A percentile compares a stretch with the other conserved stretches of the same genome.
phyloP scores from a whole-genome alignment of 2,113 vertebrate species.

The Platichthys stellatus region DNA sequence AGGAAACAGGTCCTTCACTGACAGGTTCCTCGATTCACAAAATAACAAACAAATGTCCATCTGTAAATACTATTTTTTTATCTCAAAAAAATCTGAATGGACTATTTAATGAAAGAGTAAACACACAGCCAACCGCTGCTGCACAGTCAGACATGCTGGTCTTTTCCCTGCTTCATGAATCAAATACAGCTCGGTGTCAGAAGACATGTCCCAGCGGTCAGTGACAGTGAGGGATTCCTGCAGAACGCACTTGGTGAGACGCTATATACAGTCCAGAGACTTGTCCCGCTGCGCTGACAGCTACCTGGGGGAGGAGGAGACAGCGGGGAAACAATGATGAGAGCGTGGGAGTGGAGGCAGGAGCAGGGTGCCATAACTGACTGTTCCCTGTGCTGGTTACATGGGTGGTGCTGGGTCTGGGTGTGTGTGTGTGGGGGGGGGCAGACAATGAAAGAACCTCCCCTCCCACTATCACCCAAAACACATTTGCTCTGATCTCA shows the following conservation, averaged over 20 bases:
- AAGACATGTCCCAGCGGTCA: neutral
- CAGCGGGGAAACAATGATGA: conserved; percentile 84
- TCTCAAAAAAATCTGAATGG: neutral
- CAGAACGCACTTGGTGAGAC: neutral
- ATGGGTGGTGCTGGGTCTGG: conserved; percentile 6
- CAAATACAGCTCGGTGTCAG: neutral
- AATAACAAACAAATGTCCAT: neutral
- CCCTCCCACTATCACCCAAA: too few species aligned
- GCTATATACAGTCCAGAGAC: neutral
- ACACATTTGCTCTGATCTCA: too few species aligned
- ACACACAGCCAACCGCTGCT: neutral
- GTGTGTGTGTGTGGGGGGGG: neutral
- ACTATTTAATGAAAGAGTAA: neutral
- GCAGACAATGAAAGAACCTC: too few species aligned
- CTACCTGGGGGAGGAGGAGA: conserved; percentile 73
- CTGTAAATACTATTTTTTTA: neutral
- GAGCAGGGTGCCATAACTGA: conserved; percentile 63
- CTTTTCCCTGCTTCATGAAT: conserved; percentile 1
- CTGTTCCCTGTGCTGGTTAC: conserved; percentile 80
- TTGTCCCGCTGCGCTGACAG: conserved; percentile 20
- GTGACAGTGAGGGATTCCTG: conserved; percentile 12
- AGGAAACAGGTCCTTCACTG: neutral
- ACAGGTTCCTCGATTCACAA: neutral
- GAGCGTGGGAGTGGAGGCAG: conserved; percentile 72
- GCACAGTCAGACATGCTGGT: neutral